Conservation (phyloP, 1,140 invertebrate genomes). For the Camponotus floridanus region DNA sequence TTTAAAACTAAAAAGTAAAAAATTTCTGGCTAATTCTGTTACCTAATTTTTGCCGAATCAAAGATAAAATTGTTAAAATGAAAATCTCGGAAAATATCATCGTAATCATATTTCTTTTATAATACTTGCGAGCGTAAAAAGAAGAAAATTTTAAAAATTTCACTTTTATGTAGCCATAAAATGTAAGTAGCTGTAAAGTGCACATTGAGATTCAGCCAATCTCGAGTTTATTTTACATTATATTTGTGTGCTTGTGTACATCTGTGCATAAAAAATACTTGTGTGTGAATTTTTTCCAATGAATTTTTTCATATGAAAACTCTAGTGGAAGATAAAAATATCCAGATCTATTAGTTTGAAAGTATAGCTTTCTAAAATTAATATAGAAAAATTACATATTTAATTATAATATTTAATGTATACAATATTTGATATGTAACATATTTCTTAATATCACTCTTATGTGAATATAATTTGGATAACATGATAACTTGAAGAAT, state of each 20-base stretch:
- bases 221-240: not conserved
- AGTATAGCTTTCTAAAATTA: not conserved
- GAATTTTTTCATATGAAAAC: not conserved
- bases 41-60: not conserved
- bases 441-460: too few relatives aligned
- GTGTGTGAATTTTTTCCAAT: not conserved
- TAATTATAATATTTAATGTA: too few relatives aligned
- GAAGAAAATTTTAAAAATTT: not conserved
- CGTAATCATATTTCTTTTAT: not conserved
- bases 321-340: not conserved
- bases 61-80: constrained; percentile 9
- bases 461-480: too few relatives aligned
- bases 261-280: not conserved
- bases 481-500: too few relatives aligned
- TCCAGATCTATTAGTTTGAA: not conserved
- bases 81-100: not conserved
- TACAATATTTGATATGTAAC: too few relatives aligned
- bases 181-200: not conserved
- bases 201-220: not conserved
- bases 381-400: not conserved
- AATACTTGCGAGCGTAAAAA: not conserved
- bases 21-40: not conserved
- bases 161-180: not conserved
- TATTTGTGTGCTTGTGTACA: not conserved
- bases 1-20: not conserved